phyloP scores from a whole-genome alignment of 2,113 vertebrate genomes.

The Barbus barbus region DNA sequence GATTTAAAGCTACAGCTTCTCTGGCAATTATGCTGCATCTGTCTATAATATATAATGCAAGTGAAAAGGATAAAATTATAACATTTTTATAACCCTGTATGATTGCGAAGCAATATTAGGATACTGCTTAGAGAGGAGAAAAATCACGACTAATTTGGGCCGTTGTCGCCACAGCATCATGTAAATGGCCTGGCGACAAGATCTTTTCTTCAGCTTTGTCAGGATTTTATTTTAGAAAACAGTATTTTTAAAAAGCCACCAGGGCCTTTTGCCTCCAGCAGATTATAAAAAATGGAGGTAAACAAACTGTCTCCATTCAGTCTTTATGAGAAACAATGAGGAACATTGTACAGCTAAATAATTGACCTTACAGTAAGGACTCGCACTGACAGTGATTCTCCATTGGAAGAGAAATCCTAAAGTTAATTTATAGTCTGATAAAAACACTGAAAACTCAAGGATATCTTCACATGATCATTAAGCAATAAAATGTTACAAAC shows the following conservation, averaged over 20 bases:
- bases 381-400: not conserved
- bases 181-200: not conserved
- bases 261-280: not conserved
- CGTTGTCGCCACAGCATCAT: not conserved
- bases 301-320: not conserved
- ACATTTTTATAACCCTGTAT: not conserved
- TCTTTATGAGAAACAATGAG: constrained; percentile 7
- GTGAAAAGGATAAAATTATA: not conserved
- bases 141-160: not conserved
- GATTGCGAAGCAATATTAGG: not conserved
- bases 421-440: not conserved
- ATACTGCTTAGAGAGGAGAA: not conserved
- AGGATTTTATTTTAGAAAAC: not conserved
- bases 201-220: not conserved
- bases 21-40: too few relatives aligned
- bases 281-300: not conserved
- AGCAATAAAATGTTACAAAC: not conserved
- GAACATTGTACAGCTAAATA: not conserved
- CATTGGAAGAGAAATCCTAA: not conserved
- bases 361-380: not conserved
- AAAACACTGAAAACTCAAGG: not conserved
- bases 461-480: not conserved
- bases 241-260: not conserved
- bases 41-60: not conserved
- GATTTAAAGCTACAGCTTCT: not conserved